Percentiles rank a stretch among this genome's conserved stretches.
phyloP scores from a whole-genome alignment of 2,888 invertebrate species.

The Ophioninae sp. region DNA sequence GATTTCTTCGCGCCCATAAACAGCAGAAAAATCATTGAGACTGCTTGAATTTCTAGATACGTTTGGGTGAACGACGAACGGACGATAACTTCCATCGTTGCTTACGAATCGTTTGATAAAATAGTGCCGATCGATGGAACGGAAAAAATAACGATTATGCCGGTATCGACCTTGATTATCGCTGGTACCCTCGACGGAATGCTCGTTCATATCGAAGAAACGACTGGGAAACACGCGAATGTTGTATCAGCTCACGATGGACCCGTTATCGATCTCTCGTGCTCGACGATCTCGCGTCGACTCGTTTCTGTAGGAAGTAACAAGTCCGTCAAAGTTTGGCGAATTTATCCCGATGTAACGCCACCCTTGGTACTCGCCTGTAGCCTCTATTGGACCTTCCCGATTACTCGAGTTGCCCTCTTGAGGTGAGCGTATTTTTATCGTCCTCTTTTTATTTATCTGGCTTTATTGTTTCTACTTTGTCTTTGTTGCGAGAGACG shows the following conservation, averaged over 20 bases:
- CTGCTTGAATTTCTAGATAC: slow-evolving; percentile 54
- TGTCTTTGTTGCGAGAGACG: too few species aligned
- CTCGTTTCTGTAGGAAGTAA: slow-evolving; percentile 68
- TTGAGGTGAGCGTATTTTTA: slow-evolving; percentile 64
- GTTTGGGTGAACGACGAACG: slow-evolving; percentile 66
- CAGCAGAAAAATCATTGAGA: not conserved
- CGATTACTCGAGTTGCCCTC: slow-evolving; percentile 63
- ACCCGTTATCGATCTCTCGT: slow-evolving; percentile 62
- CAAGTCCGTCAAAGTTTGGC: slow-evolving; percentile 71
- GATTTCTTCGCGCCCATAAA: not conserved
- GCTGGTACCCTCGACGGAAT: slow-evolving; percentile 68
- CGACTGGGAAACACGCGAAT: slow-evolving; percentile 64
- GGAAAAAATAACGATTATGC: slow-evolving; percentile 36
- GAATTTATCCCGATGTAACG: slow-evolving; percentile 66
- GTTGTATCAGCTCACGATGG: slow-evolving; percentile 66
- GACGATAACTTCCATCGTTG: slow-evolving; percentile 66
- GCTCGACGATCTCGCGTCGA: slow-evolving; percentile 56
- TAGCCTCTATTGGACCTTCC: slow-evolving; percentile 64
- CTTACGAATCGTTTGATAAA: slow-evolving; percentile 63
- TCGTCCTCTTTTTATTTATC: not conserved
- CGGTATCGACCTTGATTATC: slow-evolving; percentile 64
- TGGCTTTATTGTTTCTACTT: not conserved
- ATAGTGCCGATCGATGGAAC: slow-evolving; percentile 29
- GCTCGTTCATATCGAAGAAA: slow-evolving; percentile 64
- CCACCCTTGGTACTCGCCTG: slow-evolving; percentile 64